Percentiles rank a stretch among this genome's conserved stretches.
Evolutionary conservation across 2,888 invertebrate species (phyloP).

Genomic region (Ceriagrion tenellum): DNA sequence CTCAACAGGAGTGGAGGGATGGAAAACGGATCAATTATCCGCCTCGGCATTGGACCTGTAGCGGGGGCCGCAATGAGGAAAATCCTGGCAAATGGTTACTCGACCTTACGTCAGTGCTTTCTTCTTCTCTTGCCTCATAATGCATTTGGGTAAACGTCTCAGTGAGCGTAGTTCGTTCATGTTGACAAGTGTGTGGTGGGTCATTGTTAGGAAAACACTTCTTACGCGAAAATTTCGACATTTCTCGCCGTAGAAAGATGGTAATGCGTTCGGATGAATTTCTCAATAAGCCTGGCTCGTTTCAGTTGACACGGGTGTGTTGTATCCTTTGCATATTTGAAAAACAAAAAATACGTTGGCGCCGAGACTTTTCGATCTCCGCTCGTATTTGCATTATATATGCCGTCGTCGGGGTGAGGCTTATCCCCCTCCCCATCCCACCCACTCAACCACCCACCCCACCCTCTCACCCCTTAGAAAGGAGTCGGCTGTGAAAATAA

Average conservation of each 20-base stretch:
- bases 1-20: neutral
- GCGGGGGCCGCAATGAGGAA: neutral
- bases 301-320: neutral
- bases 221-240: too few species aligned
- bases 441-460: neutral
- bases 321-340: neutral
- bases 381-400: constrained; percentile 1
- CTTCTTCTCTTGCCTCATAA: neutral
- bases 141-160: neutral
- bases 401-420: neutral
- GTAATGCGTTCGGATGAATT: too few species aligned
- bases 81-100: neutral
- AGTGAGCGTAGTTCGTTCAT: too few species aligned
- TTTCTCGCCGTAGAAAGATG: too few species aligned
- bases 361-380: constrained; percentile 11
- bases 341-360: neutral
- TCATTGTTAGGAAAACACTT: too few species aligned
- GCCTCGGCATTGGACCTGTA: neutral
- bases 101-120: neutral
- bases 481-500: neutral
- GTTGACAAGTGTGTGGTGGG: too few species aligned
- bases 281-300: too few species aligned
- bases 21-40: neutral
- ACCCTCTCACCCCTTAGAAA: neutral
- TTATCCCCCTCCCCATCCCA: neutral